phyloP scores from a whole-genome alignment of 2,888 invertebrate genomes.

The Parochlus steinenii region DNA sequence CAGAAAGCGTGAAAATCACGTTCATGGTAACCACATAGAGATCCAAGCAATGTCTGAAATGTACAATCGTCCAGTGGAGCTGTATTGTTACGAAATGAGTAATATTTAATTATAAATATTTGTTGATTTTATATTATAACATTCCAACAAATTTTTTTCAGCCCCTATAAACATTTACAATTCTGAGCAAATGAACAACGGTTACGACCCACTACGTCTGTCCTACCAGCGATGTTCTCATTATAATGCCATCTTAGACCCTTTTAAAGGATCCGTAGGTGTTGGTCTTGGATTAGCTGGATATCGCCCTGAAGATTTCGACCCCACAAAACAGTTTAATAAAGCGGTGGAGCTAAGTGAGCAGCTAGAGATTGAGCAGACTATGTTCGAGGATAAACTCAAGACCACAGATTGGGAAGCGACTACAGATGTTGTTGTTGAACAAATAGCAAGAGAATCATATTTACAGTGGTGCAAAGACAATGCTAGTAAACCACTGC shows the following conservation, averaged over 20 bases:
- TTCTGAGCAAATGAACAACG: constrained; percentile 49
- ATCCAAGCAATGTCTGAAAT: constrained; percentile 83
- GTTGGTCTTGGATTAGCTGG: constrained; percentile 72
- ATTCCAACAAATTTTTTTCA: constrained; percentile 22
- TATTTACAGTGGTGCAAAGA: constrained; percentile 64
- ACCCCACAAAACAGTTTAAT: constrained; percentile 44
- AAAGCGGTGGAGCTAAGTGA: constrained; percentile 65
- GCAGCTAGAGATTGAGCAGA: constrained; percentile 65
- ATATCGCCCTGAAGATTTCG: constrained; percentile 56
- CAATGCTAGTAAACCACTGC: constrained; percentile 35
- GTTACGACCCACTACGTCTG: constrained; percentile 61
- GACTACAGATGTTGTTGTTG: constrained; percentile 77
- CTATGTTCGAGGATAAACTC: constrained; percentile 80
- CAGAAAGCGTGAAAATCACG: constrained; percentile 59
- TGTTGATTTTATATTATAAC: constrained; percentile 8
- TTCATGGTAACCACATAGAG: constrained; percentile 82
- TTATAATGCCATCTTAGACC: constrained; percentile 78
- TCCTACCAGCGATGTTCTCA: constrained; percentile 77
- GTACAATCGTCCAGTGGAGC: constrained; percentile 73
- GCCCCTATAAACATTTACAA: constrained; percentile 81
- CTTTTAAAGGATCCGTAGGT: constrained; percentile 63
- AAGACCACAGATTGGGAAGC: constrained; percentile 84
- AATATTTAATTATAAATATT: constrained; percentile 14
- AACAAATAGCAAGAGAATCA: constrained; percentile 72
- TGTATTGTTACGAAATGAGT: constrained; percentile 38